Evolutionary conservation across 2,888 invertebrate genomes (phyloP).

Genomic region (Philonicus albiceps): DNA sequence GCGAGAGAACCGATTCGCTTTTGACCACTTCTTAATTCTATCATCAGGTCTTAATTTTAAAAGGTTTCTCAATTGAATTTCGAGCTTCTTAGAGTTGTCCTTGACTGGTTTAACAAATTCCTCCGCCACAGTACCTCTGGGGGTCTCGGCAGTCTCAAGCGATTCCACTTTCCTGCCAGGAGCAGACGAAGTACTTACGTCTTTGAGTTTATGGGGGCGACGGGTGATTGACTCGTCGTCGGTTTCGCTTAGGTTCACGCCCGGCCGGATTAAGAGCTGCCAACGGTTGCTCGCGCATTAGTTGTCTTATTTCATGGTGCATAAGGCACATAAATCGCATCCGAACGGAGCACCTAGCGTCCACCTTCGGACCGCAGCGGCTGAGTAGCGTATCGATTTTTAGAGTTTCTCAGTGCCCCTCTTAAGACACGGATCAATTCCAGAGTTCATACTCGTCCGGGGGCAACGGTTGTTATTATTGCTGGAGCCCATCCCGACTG

Average conservation of each 20-base stretch:
- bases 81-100: neutral
- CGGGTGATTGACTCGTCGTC: slow-evolving; percentile 39
- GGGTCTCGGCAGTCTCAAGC: too few relatives aligned
- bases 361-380: neutral
- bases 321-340: slow-evolving; percentile 46
- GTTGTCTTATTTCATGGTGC: slow-evolving; percentile 49
- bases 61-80: neutral
- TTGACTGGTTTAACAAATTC: neutral
- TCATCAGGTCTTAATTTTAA: neutral
- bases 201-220: slow-evolving; percentile 14
- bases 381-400: slow-evolving; percentile 34
- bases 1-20: too few relatives aligned
- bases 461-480: neutral
- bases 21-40: too few relatives aligned
- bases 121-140: neutral
- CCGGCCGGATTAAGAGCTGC: slow-evolving; percentile 42
- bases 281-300: slow-evolving; percentile 48
- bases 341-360: neutral
- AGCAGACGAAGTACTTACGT: neutral
- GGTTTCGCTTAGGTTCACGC: slow-evolving; percentile 25
- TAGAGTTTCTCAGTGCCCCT: neutral
- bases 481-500: neutral
- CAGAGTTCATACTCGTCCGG: neutral
- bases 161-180: neutral
- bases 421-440: slow-evolving; percentile 34